Evolutionary conservation across 2,797 vertebrate species (phyloP).

Genomic region (Ispidina picta): DNA sequence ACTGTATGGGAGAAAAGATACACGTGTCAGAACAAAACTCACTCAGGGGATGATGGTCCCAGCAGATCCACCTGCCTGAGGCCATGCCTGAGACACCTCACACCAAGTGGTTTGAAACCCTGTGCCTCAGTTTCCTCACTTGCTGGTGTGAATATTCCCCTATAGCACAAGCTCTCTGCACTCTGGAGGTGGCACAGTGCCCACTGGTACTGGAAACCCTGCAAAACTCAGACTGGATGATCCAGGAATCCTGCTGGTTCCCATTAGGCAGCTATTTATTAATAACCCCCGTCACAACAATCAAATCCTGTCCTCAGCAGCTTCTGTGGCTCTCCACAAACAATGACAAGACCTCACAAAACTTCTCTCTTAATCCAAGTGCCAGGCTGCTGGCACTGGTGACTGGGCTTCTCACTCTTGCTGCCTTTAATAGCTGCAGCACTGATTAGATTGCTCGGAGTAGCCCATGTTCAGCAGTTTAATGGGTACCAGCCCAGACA

Average conservation of each 20-base stretch:
- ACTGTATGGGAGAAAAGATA: background rate
- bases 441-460: constrained; percentile 8
- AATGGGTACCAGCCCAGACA: constrained; percentile 51
- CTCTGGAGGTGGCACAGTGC: background rate
- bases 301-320: background rate
- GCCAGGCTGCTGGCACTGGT: background rate
- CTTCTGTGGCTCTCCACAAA: background rate
- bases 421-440: constrained; percentile 18
- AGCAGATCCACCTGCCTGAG: background rate
- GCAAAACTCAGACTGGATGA: background rate
- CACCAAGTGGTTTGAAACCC: fast-evolving
- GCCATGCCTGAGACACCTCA: background rate
- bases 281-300: background rate
- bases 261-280: background rate
- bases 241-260: background rate
- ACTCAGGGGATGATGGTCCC: background rate
- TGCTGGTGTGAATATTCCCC: background rate
- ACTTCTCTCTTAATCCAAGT: background rate
- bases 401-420: background rate
- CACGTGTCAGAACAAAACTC: fast-evolving
- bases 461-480: constrained; percentile 28
- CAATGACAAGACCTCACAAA: background rate
- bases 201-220: background rate
- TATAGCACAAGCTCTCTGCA: background rate
- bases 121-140: background rate